Evolutionary conservation across 2,113 vertebrate species (phyloP), one percentile per base, ranked within the genome.

Genomic region (Gnathonemus longibarbis): DNA sequence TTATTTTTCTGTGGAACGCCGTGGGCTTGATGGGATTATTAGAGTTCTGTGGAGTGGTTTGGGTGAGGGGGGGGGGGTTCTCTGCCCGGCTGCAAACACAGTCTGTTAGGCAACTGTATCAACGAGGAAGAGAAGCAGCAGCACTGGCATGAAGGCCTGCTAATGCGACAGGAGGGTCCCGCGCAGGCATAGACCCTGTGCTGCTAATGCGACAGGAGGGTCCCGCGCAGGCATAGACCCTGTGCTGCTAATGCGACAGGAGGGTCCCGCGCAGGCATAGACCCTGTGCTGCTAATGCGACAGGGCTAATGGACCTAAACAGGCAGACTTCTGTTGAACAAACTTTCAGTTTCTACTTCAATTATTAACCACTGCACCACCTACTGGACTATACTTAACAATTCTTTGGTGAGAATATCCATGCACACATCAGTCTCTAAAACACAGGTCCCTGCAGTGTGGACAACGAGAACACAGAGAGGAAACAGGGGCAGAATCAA

Each of bases 1-100:
- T 86, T 58, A 90, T 90, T 77, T 88, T 15, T 89, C n/a, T 52
- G 19, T 5, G 77, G 84, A 46, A 66, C 83, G 39, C 56, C 7
- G 2, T 49, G 48, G 86, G 88, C 74, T 91, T 88, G 93, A 91
- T 90, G 39, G 66, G 49, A 88, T 87, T 89, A 89, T 88, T 90
- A 89, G 89, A 62, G 49, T 88, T 45, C 31, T 56, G 42, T 52
- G 56, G 56, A 58, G 56, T 24, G 2, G 50, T 17, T 52, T 17
- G 50, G 15, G 50, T 80, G 42, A 48, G 31, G 56, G 66, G 90
- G 39, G 66, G 90, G 50, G 50, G 50, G 3, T 83, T 77, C 24
- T 88, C 70, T 66, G 84, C 87, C 52, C 80, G 8, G 27, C 88
- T 83, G 85, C 45, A 91, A 86, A 56, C 62, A 88, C 70, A n/a